Evolutionary conservation across 2,888 invertebrate genomes (phyloP).

Genomic region (Meliscaeva auricollis): DNA sequence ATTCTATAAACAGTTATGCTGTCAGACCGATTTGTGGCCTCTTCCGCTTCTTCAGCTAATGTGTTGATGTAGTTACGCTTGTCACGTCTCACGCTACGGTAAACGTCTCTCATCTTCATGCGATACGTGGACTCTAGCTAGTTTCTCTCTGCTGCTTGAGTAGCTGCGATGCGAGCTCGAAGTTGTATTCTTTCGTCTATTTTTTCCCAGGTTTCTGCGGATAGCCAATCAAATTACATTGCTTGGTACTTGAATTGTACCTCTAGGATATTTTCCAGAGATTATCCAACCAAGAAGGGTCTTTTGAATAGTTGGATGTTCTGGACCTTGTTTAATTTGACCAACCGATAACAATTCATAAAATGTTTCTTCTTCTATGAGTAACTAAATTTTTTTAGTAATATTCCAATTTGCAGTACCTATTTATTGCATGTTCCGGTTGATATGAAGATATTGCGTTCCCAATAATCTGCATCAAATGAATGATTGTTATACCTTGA

Average conservation of each 20-base stretch:
- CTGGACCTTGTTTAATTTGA: constrained; percentile 42
- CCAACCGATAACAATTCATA: constrained; percentile 52
- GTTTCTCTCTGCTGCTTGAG: no score
- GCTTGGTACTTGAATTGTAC: neutral
- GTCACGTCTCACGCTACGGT: no score
- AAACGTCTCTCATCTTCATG: no score
- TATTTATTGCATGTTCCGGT: constrained; percentile 29
- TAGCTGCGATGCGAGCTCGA: no score
- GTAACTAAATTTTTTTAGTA: constrained; percentile 36
- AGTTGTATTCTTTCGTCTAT: constrained; percentile 50
- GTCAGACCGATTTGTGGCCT: no score
- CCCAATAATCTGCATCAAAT: constrained; percentile 45
- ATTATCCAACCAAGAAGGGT: constrained; percentile 56
- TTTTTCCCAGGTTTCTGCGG: constrained; percentile 1
- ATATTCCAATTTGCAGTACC: constrained; percentile 47
- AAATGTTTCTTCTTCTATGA: constrained; percentile 50
- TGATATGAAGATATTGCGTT: constrained; percentile 43
- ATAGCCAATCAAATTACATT: neutral
- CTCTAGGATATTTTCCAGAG: constrained; percentile 42
- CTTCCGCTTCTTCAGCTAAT: no score
- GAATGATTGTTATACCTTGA: constrained; percentile 32
- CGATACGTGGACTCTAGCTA: no score
- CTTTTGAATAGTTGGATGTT: constrained; percentile 52
- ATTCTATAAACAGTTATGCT: no score
- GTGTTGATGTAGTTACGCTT: no score